Percentiles rank a stretch among this genome's conserved stretches.
These are phyloP conservation scores for Neotoma lepida DNA, from an alignment of 2,113 vertebrate species.

Conservation along the genomic window DNA sequence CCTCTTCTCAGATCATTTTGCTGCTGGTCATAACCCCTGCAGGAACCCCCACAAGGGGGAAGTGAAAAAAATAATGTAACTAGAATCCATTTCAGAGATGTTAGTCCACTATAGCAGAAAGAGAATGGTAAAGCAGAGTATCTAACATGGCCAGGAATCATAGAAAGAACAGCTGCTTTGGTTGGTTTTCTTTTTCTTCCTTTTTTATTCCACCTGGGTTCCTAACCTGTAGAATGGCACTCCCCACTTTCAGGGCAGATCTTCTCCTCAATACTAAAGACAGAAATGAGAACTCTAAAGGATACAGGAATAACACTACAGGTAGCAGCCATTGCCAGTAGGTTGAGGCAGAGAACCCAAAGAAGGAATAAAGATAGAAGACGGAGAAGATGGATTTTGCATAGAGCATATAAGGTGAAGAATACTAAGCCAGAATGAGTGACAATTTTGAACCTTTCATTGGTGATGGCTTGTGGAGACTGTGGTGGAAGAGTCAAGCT, in stretches of 20 bases:
- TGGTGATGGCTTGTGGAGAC: not conserved
- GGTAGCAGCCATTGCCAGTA: not conserved
- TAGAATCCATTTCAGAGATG: not conserved
- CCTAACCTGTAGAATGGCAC: not conserved
- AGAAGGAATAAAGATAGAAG: not conserved
- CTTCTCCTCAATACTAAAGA: not conserved
- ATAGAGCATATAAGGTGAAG: not conserved
- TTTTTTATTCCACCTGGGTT: not conserved
- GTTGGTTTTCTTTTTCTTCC: not conserved
- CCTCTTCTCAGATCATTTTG: not conserved
- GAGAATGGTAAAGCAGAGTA: not conserved
- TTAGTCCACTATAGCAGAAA: not conserved
- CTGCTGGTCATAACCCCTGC: not conserved
- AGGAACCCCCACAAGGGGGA: not conserved
- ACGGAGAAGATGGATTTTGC: not conserved
- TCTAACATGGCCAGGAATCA: not conserved
- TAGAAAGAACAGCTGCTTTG: not conserved
- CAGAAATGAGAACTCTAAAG: not conserved
- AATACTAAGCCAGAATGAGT: not conserved
- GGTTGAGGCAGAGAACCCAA: not conserved
- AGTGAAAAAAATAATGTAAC: not conserved
- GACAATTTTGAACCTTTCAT: not conserved
- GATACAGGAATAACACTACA: not conserved
- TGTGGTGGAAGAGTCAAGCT: not conserved
- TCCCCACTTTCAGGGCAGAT: not conserved